Evolutionary conservation across 2,888 invertebrate genomes (phyloP).

Genomic region (Loripinus fragilis): DNA sequence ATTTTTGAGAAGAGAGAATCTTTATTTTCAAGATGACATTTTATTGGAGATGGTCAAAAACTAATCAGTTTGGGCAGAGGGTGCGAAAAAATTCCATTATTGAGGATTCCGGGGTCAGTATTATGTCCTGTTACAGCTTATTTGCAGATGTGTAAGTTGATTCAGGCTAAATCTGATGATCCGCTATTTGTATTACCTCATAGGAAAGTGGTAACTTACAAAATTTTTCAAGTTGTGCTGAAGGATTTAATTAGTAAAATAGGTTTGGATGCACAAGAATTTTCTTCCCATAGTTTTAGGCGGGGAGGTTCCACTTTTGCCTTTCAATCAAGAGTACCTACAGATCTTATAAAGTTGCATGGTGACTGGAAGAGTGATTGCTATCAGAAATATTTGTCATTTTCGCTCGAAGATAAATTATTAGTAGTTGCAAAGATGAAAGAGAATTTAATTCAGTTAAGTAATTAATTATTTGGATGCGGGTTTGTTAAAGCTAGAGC

Average conservation of each 20-base stretch:
- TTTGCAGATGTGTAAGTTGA: too few relatives aligned
- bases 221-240: neutral
- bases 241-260: slow-evolving; percentile 17
- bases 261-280: slow-evolving; percentile 2
- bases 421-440: neutral
- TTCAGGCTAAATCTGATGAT: too few relatives aligned
- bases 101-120: too few relatives aligned
- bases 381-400: slow-evolving; percentile 22
- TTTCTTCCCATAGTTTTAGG: slow-evolving; percentile 24
- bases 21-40: too few relatives aligned
- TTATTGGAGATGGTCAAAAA: too few relatives aligned
- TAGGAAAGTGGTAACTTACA: neutral
- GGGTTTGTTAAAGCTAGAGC: neutral
- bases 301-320: slow-evolving; percentile 21
- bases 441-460: neutral
- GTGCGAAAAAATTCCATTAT: too few relatives aligned
- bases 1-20: too few relatives aligned
- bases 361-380: slow-evolving; percentile 28
- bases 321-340: slow-evolving; percentile 5
- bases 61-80: too few relatives aligned
- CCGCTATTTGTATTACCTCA: slow-evolving; percentile 13
- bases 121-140: too few relatives aligned
- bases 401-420: slow-evolving; percentile 17
- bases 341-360: slow-evolving; percentile 26
- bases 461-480: neutral